Conservation (phyloP, 2,113 vertebrate genomes). For the Corythaeola cristata region DNA sequence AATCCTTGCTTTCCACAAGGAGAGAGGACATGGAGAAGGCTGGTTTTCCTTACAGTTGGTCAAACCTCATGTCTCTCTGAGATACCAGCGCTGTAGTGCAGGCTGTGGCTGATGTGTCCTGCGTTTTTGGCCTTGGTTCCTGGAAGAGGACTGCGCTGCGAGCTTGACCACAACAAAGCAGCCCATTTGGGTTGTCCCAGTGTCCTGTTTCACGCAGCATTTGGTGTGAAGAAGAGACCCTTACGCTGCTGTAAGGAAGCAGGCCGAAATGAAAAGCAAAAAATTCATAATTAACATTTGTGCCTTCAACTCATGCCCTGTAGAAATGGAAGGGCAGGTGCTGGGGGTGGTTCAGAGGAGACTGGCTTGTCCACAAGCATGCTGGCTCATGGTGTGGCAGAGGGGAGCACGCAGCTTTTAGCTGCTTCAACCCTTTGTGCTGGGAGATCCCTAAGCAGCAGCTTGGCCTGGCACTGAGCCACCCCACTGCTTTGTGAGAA, state of each 20-base stretch:
- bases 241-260: not conserved
- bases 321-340: not conserved
- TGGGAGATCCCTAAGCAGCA: not conserved
- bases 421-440: not conserved
- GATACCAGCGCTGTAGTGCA: not conserved
- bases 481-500: not conserved
- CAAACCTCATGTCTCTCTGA: not conserved
- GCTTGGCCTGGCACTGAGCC: not conserved
- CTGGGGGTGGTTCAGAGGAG: not conserved
- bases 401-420: not conserved
- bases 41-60: not conserved
- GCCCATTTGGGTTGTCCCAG: not conserved
- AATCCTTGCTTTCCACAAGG: not conserved
- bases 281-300: not conserved
- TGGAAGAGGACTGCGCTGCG: not conserved
- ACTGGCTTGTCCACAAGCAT: not conserved
- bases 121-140: not conserved
- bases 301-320: not conserved
- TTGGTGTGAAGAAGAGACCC: not conserved
- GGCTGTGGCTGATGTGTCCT: not conserved
- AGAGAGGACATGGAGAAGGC: not conserved
- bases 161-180: not conserved
- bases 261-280: not conserved
- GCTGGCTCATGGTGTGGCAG: not conserved
- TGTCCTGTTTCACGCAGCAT: not conserved